These are phyloP conservation scores for Clepsis dumicolana DNA, from an alignment of 2,888 invertebrate genomes.

Conservation along the genomic window DNA sequence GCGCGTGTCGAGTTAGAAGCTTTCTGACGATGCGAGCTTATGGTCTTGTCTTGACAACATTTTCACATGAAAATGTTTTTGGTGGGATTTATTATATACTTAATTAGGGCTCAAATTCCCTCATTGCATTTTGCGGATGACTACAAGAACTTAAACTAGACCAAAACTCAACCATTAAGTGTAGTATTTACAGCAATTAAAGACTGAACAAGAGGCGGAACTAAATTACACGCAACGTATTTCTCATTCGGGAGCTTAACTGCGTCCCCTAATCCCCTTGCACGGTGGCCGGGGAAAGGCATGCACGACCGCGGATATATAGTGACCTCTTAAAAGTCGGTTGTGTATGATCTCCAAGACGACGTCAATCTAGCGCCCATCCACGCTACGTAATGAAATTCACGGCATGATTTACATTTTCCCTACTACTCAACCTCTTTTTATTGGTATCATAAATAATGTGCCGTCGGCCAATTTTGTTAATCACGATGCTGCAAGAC, in stretches of 20 bases:
- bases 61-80: too few species aligned
- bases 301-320: conserved; percentile 9
- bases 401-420: conserved; percentile 18
- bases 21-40: too few species aligned
- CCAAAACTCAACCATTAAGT: too few species aligned
- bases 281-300: neutral
- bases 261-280: neutral
- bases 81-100: too few species aligned
- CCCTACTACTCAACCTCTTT: conserved; percentile 12
- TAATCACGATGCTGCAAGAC: neutral
- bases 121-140: too few species aligned
- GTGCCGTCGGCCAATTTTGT: conserved; percentile 9
- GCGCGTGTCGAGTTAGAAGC: too few species aligned
- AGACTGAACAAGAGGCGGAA: neutral
- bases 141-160: too few species aligned
- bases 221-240: neutral
- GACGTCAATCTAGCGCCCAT: conserved; percentile 7
- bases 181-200: too few species aligned
- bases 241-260: conserved; percentile 1
- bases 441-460: conserved; percentile 14
- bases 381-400: conserved; percentile 15
- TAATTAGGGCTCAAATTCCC: too few species aligned
- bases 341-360: conserved; percentile 5
- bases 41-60: too few species aligned
- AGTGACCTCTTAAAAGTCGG: neutral